Percentiles rank a stretch among this genome's conserved stretches.
Conservation (phyloP, 2,888 invertebrate species). For the Habroteleia sp. region DNA sequence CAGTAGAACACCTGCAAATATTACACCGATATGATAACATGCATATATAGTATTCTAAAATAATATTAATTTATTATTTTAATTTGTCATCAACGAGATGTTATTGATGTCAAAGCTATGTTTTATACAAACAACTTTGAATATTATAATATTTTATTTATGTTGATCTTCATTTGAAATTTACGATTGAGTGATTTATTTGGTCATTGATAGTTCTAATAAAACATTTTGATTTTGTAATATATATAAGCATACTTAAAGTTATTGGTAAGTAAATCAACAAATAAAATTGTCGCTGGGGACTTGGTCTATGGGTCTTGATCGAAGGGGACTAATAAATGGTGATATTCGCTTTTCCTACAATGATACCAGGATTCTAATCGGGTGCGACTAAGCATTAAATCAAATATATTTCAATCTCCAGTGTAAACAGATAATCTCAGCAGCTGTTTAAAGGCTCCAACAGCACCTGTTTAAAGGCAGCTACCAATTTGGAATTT, state of each 20-base stretch:
- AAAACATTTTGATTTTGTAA: slow-evolving; percentile 18
- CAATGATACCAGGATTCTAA: slow-evolving; percentile 63
- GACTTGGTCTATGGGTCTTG: slow-evolving; percentile 44
- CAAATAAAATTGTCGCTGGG: slow-evolving; percentile 67
- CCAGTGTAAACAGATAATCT: slow-evolving; percentile 67
- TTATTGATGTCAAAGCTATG: too few species aligned
- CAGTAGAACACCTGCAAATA: slow-evolving; percentile 57
- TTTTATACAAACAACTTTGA: too few species aligned
- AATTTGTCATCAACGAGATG: too few species aligned
- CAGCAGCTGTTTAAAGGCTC: slow-evolving; percentile 45
- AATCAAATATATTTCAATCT: slow-evolving; percentile 77
- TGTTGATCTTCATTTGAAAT: too few species aligned
- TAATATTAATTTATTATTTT: too few species aligned
- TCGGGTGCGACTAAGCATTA: slow-evolving; percentile 74
- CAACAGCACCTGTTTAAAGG: slow-evolving; percentile 42
- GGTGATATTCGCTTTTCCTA: slow-evolving; percentile 65
- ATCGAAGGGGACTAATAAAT: slow-evolving; percentile 67
- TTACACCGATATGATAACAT: too few species aligned
- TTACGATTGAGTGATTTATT: too few species aligned
- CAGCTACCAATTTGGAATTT: slow-evolving; percentile 17
- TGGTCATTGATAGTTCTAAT: not conserved
- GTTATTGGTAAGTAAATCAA: slow-evolving; percentile 56
- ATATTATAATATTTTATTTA: too few species aligned
- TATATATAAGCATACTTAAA: slow-evolving; percentile 17
- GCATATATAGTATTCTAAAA: too few species aligned